Base-by-base conservation (phyloP, 1,140 invertebrate genomes). In the Wasmannia auropunctata region DNA sequence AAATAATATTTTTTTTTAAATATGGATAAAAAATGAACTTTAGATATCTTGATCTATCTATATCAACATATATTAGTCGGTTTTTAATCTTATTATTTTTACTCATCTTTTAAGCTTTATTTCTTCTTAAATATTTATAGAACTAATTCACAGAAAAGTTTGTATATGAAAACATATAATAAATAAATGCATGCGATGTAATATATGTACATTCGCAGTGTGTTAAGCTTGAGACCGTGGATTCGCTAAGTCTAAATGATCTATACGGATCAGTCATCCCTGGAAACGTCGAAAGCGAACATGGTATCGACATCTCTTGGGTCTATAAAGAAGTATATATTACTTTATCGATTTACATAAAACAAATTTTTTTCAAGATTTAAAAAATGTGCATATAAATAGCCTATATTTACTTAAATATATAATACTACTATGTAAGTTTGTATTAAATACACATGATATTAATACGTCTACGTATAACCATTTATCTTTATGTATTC, bases 251-350 rank as follows among this genome's bases (percentile, higher is more conserved):
- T 28, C 11, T n/a, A 43, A 14, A 60, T 60, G 58, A 22, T n/a
- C n/a, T 19, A 6, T 43, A 5, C n/a, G 10, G 4, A 40, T 22
- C 34, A 6, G 34, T 37, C 28, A n/a, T 22, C n/a, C 11, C n/a
- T 40, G 7, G 8, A 63, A 62, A 34, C 8, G 10, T n/a, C n/a
- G 22, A 43, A 65, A 65, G n/a, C 10, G 11, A 63, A 11, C 43
- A 83, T 43, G n/a, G 22, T 74, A 46, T 34, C 67, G 79, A 74
- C 79, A 83, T 74, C 79, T 83, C 8, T 7, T 31, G 79, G 19
- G 0, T 22, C 1, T 11, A 34, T 6, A 10, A 25, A 58, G 51
- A 83, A 74, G 28, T 58, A 46, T 14, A 19, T 28, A 40, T 43
- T 22, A 4, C 2, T 60, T 46, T 34, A 74, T 83, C 5, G 37